These are phyloP conservation scores for Psilopogon haemacephalus DNA, from an alignment of 2,113 vertebrate genomes.

Conservation along the genomic window DNA sequence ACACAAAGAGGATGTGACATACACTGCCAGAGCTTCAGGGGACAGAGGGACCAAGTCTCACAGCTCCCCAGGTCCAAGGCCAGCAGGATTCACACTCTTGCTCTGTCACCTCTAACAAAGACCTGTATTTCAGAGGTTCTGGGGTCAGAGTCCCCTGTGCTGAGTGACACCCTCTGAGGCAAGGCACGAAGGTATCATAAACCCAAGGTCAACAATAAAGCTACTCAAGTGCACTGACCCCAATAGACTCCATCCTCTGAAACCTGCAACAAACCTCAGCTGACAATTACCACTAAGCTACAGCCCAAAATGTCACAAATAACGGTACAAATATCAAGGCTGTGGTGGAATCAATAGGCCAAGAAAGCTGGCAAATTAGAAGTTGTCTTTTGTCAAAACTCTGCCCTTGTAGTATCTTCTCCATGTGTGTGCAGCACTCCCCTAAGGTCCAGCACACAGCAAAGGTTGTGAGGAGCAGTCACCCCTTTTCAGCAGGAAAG, in stretches of 20 bases:
- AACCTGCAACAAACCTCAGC: neutral
- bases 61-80: neutral
- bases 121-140: neutral
- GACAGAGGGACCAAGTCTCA: neutral
- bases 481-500: neutral
- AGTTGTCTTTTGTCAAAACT: neutral
- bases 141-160: neutral
- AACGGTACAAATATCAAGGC: neutral
- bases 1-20: neutral
- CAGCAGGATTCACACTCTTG: neutral
- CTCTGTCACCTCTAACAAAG: rapidly evolving
- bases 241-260: neutral
- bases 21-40: neutral
- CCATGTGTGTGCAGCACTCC: neutral
- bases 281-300: neutral
- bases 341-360: neutral
- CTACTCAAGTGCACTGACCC: neutral
- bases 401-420: neutral
- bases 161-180: neutral
- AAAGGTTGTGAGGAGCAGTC: neutral
- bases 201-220: neutral
- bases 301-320: neutral
- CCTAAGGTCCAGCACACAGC: neutral
- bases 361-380: neutral
- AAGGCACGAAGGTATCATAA: neutral